Evolutionary conservation across 2,113 vertebrate species (phyloP).

Genomic region (Ceratotherium simum): DNA sequence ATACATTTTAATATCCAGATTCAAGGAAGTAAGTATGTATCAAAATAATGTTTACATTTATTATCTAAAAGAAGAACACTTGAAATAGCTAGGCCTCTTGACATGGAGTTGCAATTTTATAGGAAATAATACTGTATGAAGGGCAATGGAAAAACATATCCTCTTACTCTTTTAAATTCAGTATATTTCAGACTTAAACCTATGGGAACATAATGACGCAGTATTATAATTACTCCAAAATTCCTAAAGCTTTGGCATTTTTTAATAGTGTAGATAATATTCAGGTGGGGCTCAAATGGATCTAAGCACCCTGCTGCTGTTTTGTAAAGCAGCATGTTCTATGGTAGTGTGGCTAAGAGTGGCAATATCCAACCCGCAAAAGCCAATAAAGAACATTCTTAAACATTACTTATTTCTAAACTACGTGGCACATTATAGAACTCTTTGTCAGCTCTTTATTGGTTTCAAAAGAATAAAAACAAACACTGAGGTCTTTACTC

Average conservation of each 20-base stretch:
- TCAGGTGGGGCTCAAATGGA: background rate
- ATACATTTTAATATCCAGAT: background rate
- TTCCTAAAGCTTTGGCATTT: background rate
- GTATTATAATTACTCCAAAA: background rate
- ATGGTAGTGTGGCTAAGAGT: background rate
- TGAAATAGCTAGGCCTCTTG: background rate
- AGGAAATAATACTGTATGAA: slow-evolving; percentile 28
- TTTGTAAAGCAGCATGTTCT: background rate
- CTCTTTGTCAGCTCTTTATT: slow-evolving; percentile 43
- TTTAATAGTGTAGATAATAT: background rate
- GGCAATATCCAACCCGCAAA: background rate
- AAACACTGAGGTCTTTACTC: slow-evolving; percentile 50
- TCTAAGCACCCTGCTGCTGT: background rate
- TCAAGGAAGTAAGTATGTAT: slow-evolving; percentile 3
- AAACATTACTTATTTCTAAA: slow-evolving; percentile 8
- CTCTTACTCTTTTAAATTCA: background rate
- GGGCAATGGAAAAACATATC: background rate
- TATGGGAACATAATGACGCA: background rate
- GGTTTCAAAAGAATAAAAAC: slow-evolving; percentile 53
- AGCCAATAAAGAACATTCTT: slow-evolving; percentile 40
- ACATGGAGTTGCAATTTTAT: background rate
- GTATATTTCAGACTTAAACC: background rate
- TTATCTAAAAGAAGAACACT: background rate
- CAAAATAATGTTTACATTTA: background rate
- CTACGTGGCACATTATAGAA: background rate